These are phyloP conservation scores for Branchinecta lynchi DNA, from an alignment of 1,140 invertebrate genomes.

Conservation along the genomic window DNA sequence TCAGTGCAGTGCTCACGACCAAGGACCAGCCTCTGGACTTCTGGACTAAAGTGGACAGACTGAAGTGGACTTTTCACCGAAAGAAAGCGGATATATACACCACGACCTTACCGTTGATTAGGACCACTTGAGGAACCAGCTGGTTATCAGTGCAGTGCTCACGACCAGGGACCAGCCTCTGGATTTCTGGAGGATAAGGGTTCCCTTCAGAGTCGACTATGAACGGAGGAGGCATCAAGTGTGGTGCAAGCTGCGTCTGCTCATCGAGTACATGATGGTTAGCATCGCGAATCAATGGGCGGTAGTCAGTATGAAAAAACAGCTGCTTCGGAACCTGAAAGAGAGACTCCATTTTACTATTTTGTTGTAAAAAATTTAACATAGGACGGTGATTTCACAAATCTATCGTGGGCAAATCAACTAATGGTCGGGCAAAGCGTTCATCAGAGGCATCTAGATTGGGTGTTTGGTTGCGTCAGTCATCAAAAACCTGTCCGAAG, in stretches of 20 bases:
- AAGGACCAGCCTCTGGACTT: constrained; percentile 71
- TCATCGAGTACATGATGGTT: constrained; percentile 83
- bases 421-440: too few relatives aligned
- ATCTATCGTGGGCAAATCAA: constrained; percentile 15
- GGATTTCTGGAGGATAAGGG: constrained; percentile 70
- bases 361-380: background rate
- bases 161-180: constrained; percentile 75
- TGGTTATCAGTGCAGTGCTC: constrained; percentile 60
- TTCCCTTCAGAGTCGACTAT: constrained; percentile 90
- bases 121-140: constrained; percentile 51
- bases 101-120: constrained; percentile 20
- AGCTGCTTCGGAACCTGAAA: constrained; percentile 70
- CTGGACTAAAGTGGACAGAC: too few relatives aligned
- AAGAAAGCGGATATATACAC: too few relatives aligned
- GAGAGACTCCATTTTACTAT: background rate
- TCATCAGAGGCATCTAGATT: too few relatives aligned
- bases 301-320: constrained; percentile 96
- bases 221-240: constrained; percentile 95
- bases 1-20: constrained; percentile 63
- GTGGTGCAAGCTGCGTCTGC: constrained; percentile 89
- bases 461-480: too few relatives aligned
- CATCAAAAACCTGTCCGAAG: too few relatives aligned
- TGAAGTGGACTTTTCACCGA: too few relatives aligned
- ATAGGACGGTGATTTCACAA: background rate
- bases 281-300: constrained; percentile 69